A percentile compares a stretch with the other conserved stretches of the same genome.
Evolutionary conservation across 2,888 invertebrate genomes (phyloP).

Genomic region (Xestia sexstrigata): DNA sequence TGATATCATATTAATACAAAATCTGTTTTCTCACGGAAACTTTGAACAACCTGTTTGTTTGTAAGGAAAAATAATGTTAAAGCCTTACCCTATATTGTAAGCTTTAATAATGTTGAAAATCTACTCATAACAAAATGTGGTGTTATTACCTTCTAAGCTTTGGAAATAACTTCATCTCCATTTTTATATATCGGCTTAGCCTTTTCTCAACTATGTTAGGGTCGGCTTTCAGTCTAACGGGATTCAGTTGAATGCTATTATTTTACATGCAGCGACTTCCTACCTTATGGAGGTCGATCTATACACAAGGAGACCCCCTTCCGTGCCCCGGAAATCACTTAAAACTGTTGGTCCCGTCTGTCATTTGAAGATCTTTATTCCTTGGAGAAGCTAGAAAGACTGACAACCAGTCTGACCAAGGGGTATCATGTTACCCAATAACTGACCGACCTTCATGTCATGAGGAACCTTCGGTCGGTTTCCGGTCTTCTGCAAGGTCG

Average conservation of each 20-base stretch:
- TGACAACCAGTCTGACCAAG: background rate
- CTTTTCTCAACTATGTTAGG: background rate
- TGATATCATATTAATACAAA: constrained; percentile 6
- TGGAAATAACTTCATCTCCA: no score
- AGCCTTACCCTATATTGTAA: background rate
- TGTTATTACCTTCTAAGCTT: background rate
- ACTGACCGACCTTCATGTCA: background rate
- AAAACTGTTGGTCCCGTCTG: background rate
- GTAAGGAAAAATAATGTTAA: background rate
- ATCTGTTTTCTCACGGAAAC: background rate
- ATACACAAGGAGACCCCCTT: no score
- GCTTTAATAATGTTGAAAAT: constrained; percentile 5
- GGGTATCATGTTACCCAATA: background rate
- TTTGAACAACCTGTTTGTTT: constrained; percentile 13
- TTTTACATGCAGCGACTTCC: background rate
- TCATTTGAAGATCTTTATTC: background rate
- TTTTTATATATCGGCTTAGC: no score
- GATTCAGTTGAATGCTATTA: background rate
- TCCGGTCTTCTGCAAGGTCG: no score
- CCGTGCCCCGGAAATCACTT: background rate
- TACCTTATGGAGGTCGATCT: background rate
- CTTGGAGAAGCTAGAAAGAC: no score
- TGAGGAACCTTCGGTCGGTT: no score
- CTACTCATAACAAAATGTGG: background rate
- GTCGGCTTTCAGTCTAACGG: background rate